Evolutionary conservation across 2,797 vertebrate genomes (phyloP).

Genomic region (Pseudochirops cupreus): DNA sequence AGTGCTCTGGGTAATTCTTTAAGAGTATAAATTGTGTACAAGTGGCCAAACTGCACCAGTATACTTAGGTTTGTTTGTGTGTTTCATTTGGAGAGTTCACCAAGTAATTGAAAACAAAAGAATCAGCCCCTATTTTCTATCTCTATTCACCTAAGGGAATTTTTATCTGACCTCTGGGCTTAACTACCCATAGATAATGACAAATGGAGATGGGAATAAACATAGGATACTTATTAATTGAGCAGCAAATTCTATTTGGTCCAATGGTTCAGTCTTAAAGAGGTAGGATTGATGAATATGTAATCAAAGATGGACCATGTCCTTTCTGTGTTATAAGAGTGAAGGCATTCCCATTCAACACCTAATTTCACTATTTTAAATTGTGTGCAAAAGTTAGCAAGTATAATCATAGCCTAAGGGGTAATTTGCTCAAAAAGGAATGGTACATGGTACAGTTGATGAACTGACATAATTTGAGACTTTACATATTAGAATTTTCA

Average conservation of each 20-base stretch:
- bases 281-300: constrained; percentile 62
- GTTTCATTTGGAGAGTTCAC: background rate
- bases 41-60: background rate
- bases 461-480: constrained; percentile 59
- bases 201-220: background rate
- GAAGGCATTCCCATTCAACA: constrained; percentile 65
- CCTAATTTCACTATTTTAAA: constrained; percentile 39
- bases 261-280: constrained; percentile 26
- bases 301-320: constrained; percentile 60
- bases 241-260: background rate
- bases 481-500: constrained; percentile 56
- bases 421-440: constrained; percentile 68
- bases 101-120: background rate
- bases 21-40: background rate
- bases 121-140: background rate
- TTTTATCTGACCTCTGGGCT: background rate
- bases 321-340: constrained; percentile 24
- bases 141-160: background rate
- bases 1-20: background rate
- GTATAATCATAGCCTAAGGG: constrained; percentile 59
- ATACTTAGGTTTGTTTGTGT: background rate
- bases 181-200: background rate
- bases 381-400: constrained; percentile 65
- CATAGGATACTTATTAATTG: background rate
- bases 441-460: constrained; percentile 56